A percentile compares a stretch with the other conserved stretches of the same genome.
Evolutionary conservation across 2,797 vertebrate species (phyloP).

Genomic region (Chrosomus eos): DNA sequence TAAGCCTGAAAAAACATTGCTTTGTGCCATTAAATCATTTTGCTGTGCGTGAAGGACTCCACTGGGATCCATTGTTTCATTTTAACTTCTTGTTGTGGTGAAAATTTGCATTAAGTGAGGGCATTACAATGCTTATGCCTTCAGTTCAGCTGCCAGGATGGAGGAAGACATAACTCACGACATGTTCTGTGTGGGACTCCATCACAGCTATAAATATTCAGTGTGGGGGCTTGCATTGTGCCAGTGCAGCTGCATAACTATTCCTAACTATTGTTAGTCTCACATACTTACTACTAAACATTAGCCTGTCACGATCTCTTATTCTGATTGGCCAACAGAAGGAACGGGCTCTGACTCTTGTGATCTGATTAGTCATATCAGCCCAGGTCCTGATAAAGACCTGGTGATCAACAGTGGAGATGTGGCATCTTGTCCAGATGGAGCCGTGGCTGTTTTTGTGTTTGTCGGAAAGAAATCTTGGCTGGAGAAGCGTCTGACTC

Average conservation of each 20-base stretch:
- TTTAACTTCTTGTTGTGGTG: conserved; percentile 9
- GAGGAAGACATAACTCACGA: conserved; percentile 35
- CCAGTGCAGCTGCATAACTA: conserved; percentile 33
- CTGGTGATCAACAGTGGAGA: conserved; percentile 3
- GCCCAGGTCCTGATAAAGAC: conserved; percentile 5
- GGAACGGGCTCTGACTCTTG: neutral
- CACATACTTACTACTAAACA: conserved; percentile 10
- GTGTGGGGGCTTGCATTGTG: conserved; percentile 40
- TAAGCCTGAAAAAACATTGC: neutral
- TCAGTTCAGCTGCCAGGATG: conserved; percentile 22
- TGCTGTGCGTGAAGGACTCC: neutral
- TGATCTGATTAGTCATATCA: conserved; percentile 27
- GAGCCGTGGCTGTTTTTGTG: conserved; percentile 35
- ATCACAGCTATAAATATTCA: conserved; percentile 45
- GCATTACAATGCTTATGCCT: conserved; percentile 10
- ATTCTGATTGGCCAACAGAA: neutral
- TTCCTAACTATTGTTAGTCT: neutral
- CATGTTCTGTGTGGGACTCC: conserved; percentile 47
- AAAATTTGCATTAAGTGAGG: conserved; percentile 2
- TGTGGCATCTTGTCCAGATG: conserved; percentile 8
- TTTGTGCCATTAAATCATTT: conserved; percentile 13
- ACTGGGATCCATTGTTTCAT: conserved; percentile 4
- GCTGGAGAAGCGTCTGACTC: conserved; percentile 32
- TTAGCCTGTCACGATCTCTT: neutral
- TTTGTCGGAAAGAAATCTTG: conserved; percentile 12